phyloP scores from a whole-genome alignment of 1,140 invertebrate species.

The Drosophila insularis region DNA sequence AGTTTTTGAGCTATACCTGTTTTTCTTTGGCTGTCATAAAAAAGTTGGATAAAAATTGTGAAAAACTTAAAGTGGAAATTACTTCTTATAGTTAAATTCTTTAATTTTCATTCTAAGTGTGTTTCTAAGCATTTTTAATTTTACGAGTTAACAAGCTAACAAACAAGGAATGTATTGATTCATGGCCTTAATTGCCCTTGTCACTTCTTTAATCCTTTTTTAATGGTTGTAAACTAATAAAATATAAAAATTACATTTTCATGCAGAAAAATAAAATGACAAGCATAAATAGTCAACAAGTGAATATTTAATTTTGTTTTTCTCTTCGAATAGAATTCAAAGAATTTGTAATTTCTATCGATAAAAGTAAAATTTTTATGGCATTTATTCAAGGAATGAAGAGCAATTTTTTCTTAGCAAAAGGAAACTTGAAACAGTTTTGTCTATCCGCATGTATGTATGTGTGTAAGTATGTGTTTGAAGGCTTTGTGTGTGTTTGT shows the following conservation, averaged over 20 bases:
- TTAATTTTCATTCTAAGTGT: too few relatives aligned
- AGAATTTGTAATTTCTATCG: conserved; percentile 1
- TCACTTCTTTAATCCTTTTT: neutral
- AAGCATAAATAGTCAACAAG: neutral
- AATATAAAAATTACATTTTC: neutral
- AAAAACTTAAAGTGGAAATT: too few relatives aligned
- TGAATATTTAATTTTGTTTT: neutral
- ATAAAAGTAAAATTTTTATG: conserved; percentile 17
- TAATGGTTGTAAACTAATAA: neutral
- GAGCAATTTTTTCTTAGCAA: conserved; percentile 1
- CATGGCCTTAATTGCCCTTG: too few relatives aligned
- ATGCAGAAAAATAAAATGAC: neutral
- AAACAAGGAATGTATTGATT: too few relatives aligned
- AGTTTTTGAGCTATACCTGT: too few relatives aligned
- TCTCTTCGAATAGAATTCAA: neutral
- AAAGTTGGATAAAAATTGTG: too few relatives aligned
- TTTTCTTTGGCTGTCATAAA: too few relatives aligned
- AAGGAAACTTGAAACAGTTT: conserved; percentile 18
- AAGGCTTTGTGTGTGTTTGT: neutral
- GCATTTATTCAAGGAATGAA: neutral
- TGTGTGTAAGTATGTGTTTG: neutral
- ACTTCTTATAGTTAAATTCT: too few relatives aligned
- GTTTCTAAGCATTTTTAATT: too few relatives aligned
- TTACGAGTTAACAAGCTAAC: too few relatives aligned
- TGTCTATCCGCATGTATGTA: neutral